Base-by-base conservation (phyloP, 2,888 invertebrate species). In the Dasysyrphus albostriatus region DNA sequence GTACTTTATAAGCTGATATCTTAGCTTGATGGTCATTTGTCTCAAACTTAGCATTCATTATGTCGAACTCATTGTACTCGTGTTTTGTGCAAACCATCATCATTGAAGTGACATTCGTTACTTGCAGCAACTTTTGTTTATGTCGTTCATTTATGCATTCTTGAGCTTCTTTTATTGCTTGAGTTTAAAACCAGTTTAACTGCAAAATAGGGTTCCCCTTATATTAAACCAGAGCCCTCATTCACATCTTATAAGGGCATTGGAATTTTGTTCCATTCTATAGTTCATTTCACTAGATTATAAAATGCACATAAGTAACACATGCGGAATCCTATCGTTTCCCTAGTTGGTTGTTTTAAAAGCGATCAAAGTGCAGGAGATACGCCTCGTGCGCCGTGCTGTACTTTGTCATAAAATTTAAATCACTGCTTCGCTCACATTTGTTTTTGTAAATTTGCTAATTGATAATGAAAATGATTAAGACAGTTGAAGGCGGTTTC, bases 391-490 rank as follows among this genome's bases (percentile, higher is more conserved):
- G 47, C n/a, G 32, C 16, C 47, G 47, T 47, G 47, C n/a, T 7
- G 12, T 44, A 16, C 65, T 65, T 47, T 44, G 32, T 29, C 16
- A 7, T 63, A 14, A 51, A 72, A 29, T 67, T 54, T 24, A 70
- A 47, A 79, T 74, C 34, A 51, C 56, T 59, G 59, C 51, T 74
- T 73, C 63, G 54, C 44, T 47, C 37, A n/a, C 59, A 58, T 47
- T 44, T 29, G 32, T 24, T 70, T 47, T 42, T 56, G 29, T 49
- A 12, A 75, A 75, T 8, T 34, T 37, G 2, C 63, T 54, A 34
- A 82, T 77, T 82, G 72, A 80, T 84, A 81, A 72, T 59, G 32
- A 76, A 61, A 84, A 76, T 76, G 54, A 49, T 16, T 39, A 47
- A 39, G 19, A 39, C 19, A 39, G 3, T 16, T 37, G 19, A 44